These are phyloP conservation scores for Saguinus imperator DNA, from an alignment of 2,113 vertebrate genomes.

Conservation along the genomic window DNA sequence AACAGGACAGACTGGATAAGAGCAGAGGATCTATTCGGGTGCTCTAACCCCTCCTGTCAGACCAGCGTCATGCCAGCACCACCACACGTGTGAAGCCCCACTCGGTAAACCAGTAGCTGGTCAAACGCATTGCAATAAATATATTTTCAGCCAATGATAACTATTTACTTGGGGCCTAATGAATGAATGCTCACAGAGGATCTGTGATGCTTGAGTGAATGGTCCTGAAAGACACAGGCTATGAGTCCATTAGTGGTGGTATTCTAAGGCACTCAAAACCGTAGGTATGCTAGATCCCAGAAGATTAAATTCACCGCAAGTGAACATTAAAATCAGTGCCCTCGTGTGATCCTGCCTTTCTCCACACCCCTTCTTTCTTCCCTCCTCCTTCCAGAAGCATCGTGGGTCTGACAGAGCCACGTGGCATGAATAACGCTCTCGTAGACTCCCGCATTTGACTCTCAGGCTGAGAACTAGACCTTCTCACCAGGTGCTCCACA, in stretches of 20 bases:
- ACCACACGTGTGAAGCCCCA: not conserved
- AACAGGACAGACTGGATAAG: not conserved
- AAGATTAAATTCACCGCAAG: not conserved
- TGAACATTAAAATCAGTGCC: not conserved
- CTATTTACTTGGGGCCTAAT: conserved; percentile 24
- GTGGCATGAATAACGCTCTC: not conserved
- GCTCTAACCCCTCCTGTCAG: not conserved
- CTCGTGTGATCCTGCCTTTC: not conserved
- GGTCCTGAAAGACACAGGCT: not conserved
- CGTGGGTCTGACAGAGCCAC: rapidly evolving
- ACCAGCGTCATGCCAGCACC: not conserved
- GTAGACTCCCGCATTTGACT: not conserved
- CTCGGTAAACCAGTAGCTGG: not conserved
- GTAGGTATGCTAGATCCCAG: not conserved
- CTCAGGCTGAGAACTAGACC: not conserved
- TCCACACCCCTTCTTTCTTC: too few species aligned
- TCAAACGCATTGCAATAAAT: not conserved
- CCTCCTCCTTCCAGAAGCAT: not conserved
- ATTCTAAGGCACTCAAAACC: not conserved
- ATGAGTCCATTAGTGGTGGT: not conserved
- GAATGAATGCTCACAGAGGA: not conserved
- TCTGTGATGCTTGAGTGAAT: not conserved
- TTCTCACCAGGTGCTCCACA: rapidly evolving
- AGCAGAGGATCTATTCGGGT: not conserved
- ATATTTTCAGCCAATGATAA: conserved; percentile 23